Conservation (phyloP, 92 coral and sea anemone species). For the Porites evermanni region DNA sequence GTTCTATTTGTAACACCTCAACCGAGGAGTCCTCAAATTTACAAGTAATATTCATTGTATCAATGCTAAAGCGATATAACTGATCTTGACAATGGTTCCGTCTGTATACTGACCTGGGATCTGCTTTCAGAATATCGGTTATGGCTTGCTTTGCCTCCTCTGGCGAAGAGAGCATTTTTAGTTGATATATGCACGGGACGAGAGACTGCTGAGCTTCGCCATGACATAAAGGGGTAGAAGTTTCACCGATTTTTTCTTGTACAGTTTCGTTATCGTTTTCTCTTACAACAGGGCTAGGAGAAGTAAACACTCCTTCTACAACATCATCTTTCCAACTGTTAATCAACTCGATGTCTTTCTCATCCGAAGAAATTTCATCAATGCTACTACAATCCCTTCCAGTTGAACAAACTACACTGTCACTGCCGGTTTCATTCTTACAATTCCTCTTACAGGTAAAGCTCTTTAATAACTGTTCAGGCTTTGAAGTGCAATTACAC, state of each 20-base stretch:
- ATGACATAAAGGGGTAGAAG: neutral
- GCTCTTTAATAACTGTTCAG: neutral
- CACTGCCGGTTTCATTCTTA: neutral
- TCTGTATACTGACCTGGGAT: constrained; percentile 72
- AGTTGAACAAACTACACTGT: neutral
- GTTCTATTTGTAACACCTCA: constrained; percentile 59
- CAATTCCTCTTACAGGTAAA: too few species aligned
- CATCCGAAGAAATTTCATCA: neutral
- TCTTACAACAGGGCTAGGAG: neutral
- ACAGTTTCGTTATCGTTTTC: neutral
- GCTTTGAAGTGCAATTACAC: neutral
- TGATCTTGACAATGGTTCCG: constrained; percentile 60
- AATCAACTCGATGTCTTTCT: neutral
- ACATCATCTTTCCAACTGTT: neutral
- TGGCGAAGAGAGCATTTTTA: constrained; percentile 53
- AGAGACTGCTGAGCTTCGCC: neutral
- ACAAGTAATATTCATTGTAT: constrained; percentile 68
- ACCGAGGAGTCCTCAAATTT: constrained; percentile 49
- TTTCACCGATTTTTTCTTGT: neutral
- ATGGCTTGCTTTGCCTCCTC: constrained; percentile 59
- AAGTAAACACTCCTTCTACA: neutral
- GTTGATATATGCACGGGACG: constrained; percentile 47
- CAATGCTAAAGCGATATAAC: constrained; percentile 68
- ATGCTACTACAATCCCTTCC: neutral
- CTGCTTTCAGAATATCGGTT: constrained; percentile 56